Base-by-base conservation (phyloP, 1,140 invertebrate genomes). In the Galleria mellonella region DNA sequence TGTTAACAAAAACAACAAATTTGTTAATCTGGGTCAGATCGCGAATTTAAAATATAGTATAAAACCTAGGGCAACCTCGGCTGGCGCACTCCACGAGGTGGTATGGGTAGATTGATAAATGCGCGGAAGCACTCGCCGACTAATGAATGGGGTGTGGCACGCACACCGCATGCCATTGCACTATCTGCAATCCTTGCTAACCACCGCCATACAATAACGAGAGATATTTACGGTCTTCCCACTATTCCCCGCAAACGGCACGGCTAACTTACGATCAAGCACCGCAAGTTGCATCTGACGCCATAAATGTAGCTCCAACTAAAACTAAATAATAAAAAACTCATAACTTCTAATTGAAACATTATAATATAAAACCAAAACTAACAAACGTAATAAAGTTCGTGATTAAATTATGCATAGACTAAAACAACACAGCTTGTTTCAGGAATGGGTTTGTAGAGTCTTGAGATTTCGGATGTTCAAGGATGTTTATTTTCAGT, bases 141-240 rank as follows among this genome's bases (percentile, higher is more conserved):
- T 77, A 81, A 77, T 81, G 68, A 75, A 77, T 76, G 61, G 69
- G 70, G 71, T 72, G 75, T 74, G 65, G 75, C 72, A 74, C 70
- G 72, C 71, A 70, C 61, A 49, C 55, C 56, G 65, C 55, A 66
- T 64, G 55, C 62, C 60, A 46, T 48, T 51, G 62, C 63, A 58
- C 50, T 66, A 56, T 62, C 59, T 64, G 49, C 55, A 56, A 57
- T 59, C 52, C 50, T 54, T 51, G 53, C 59, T 53, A 59, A 66
- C 60, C 60, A 50, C 53, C 45, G 50, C 49, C 42, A 55, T 60
- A 47, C 49, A 47, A 37, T 41, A 58, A 55, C 47, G 27, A 9
- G 29, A 43, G 42, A 68, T 67, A 71, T 71, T 71, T 64, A 65
- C 54, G 51, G 53, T 57, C 51, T 59, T 59, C 52, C 32, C 44